A percentile compares a stretch with the other conserved stretches of the same genome.
phyloP scores from a whole-genome alignment of 2,797 vertebrate species.

The Australoheros facetus region DNA sequence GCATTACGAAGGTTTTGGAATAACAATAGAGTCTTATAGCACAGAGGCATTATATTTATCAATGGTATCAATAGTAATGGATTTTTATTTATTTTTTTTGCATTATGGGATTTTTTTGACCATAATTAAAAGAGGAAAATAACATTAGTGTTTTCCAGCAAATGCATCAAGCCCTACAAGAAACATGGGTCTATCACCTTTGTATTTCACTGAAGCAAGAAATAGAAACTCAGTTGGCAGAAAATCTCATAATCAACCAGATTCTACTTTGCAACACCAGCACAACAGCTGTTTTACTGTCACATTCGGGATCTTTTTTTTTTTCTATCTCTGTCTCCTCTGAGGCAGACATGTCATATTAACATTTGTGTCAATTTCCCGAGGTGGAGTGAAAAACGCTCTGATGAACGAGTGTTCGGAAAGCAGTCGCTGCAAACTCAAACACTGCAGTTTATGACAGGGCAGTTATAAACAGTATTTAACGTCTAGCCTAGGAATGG shows the following conservation, averaged over 20 bases:
- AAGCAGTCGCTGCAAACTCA: not conserved
- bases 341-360: not conserved
- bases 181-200: not conserved
- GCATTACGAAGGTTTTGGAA: not conserved
- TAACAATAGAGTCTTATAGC: not conserved
- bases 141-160: not conserved
- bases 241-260: conserved; percentile 28
- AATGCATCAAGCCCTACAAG: not conserved
- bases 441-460: conserved; percentile 2
- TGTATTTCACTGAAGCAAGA: conserved; percentile 26
- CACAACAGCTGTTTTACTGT: conserved; percentile 21
- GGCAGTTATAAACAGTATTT: not conserved
- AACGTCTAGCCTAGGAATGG: not conserved
- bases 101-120: not conserved
- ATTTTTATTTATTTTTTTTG: not conserved
- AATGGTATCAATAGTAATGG: not conserved
- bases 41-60: not conserved
- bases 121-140: not conserved
- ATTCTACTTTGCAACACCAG: conserved; percentile 5
- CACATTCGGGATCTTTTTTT: not conserved
- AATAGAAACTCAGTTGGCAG: conserved; percentile 10
- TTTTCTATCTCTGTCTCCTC: not conserved
- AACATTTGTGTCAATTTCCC: not conserved
- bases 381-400: conserved; percentile 1
- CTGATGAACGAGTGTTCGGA: not conserved